These are phyloP conservation scores for Macroramphosus scolopax DNA, from an alignment of 2,797 vertebrate species.

Conservation along the genomic window DNA sequence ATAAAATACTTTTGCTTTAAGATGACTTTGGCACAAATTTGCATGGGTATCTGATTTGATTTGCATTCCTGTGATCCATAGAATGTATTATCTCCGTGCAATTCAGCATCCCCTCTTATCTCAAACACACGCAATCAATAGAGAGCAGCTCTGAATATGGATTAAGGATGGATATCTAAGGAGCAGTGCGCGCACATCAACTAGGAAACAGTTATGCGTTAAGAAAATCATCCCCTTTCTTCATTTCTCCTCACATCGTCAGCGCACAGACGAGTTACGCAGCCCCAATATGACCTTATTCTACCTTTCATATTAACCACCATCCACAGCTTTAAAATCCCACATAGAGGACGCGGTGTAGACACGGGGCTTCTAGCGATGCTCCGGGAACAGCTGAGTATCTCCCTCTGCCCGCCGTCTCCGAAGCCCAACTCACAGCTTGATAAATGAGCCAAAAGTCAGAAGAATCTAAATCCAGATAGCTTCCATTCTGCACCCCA, in stretches of 20 bases:
- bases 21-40: conserved; percentile 71
- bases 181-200: conserved; percentile 46
- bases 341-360: neutral
- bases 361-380: conserved; percentile 15
- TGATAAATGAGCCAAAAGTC: conserved; percentile 74
- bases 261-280: too few species aligned
- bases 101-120: conserved; percentile 74
- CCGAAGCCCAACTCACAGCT: conserved; percentile 34
- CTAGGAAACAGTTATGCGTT: conserved; percentile 36
- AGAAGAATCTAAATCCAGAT: conserved; percentile 70
- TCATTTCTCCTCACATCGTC: neutral
- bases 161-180: conserved; percentile 66
- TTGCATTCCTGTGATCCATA: conserved; percentile 76
- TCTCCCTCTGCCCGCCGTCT: conserved; percentile 44
- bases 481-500: conserved; percentile 69
- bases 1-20: conserved; percentile 58
- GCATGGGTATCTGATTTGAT: conserved; percentile 74
- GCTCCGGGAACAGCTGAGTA: conserved; percentile 44
- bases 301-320: too few species aligned
- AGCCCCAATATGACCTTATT: too few species aligned
- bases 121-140: conserved; percentile 74
- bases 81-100: conserved; percentile 70
- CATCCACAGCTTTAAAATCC: too few species aligned
- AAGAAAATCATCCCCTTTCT: conserved; percentile 34
- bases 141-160: conserved; percentile 74